These are phyloP conservation scores for Lucinisca nassula DNA, from an alignment of 2,888 invertebrate species.

Conservation along the genomic window DNA sequence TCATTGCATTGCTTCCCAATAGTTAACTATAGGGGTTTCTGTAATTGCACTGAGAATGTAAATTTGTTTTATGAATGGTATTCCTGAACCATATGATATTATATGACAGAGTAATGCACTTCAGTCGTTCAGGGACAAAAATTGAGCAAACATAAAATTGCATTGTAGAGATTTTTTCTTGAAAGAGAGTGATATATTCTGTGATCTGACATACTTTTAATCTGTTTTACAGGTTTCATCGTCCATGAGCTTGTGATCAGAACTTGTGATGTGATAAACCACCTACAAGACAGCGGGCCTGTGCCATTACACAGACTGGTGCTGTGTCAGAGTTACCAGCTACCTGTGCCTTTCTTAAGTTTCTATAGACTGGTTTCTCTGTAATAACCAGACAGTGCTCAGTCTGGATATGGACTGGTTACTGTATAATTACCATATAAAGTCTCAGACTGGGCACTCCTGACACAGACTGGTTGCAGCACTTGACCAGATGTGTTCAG, in stretches of 20 bases:
- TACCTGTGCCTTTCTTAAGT: not conserved
- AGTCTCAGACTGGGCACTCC: not conserved
- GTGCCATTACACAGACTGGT: constrained; percentile 1
- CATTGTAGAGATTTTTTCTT: too few relatives aligned
- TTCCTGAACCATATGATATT: too few relatives aligned
- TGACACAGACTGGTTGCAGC: not conserved
- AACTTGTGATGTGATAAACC: not conserved
- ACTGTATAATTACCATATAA: not conserved
- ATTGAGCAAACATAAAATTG: too few relatives aligned
- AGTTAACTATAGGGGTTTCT: too few relatives aligned
- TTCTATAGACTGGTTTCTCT: not conserved
- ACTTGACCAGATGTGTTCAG: not conserved
- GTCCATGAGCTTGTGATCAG: constrained; percentile 55
- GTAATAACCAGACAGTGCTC: not conserved
- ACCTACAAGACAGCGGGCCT: constrained; percentile 7
- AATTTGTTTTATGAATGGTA: too few relatives aligned
- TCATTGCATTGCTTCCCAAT: too few relatives aligned
- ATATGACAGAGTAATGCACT: too few relatives aligned
- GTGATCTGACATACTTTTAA: too few relatives aligned
- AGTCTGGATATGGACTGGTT: not conserved
- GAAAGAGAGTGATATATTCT: too few relatives aligned
- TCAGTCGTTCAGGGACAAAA: too few relatives aligned
- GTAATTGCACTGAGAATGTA: too few relatives aligned
- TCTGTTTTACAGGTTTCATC: constrained; percentile 75
- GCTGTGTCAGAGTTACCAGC: not conserved